Evolutionary conservation across 2,888 invertebrate genomes (phyloP), one percentile per base, ranked within the genome.

Genomic region (Tolmerus cingulatus): DNA sequence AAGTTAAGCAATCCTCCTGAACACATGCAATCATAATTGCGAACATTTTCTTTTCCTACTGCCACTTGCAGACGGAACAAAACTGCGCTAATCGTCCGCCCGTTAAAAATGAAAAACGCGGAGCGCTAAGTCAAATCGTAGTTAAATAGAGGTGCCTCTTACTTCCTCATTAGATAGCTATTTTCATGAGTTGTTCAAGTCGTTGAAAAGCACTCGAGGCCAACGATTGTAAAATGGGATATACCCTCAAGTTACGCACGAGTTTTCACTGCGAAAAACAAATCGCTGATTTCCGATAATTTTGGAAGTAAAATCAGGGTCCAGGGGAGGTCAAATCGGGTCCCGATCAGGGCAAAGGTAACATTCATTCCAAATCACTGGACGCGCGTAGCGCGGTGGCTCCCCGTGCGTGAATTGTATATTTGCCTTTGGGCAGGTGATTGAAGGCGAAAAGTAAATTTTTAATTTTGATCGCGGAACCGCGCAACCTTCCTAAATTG

Each of bases 391-490:
- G 78, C 40, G 12, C 46, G 46, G 16, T 43, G 14, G 30, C 46
- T 46, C 46, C 34, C 30, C 79, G 19, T 51, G 79, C 46, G 79
- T 79, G 46, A 79, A 79, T 12, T 46, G 46, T 40, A 30, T 79
- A 30, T 79, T 51, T 79, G 23, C 51, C 79, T 79, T 34, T 27
- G 79, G 51, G 51, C 79, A 79, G 79, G 46, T 79, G 79, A 79
- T 79, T 79, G 79, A 79, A 79, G 79, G 79, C 79, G 79, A 79
- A 51, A 16, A 51, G 79, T 51, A 12, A 51, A 79, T 79, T 79
- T 79, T 51, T 46, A 66, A 8, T 66, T 66, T 27, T 27, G 27
- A 66, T 66, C 66, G 23, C 66, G 66, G 66, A 66, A 66, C 66
- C 66, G 66, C 37, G 27, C 30, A 16, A 34, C n/a, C 79, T 51